These are phyloP conservation scores for Cnemophilus loriae DNA, from an alignment of 2,113 vertebrate genomes.

Conservation along the genomic window DNA sequence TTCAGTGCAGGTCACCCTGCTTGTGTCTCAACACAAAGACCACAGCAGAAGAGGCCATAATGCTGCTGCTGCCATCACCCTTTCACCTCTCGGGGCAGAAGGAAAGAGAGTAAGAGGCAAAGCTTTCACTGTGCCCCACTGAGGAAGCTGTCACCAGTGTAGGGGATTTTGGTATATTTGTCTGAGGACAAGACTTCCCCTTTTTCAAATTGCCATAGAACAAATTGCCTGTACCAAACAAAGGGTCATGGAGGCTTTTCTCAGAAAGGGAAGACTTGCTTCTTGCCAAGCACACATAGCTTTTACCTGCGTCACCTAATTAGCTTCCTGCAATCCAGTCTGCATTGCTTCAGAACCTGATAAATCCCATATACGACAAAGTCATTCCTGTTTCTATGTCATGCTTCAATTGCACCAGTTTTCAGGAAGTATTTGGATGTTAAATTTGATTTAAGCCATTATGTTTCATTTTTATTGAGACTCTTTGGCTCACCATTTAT, in stretches of 20 bases:
- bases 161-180: neutral
- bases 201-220: neutral
- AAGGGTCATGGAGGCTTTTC: neutral
- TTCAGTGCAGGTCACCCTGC: neutral
- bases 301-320: neutral
- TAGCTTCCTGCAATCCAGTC: neutral
- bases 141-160: neutral
- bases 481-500: neutral
- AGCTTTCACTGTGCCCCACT: neutral
- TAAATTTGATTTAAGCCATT: constrained; percentile 40
- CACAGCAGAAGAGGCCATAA: neutral
- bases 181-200: neutral
- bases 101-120: neutral
- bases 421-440: constrained; percentile 19
- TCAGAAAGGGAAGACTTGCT: neutral
- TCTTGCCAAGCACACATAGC: neutral
- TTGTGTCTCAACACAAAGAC: neutral
- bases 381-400: neutral
- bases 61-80: neutral
- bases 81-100: neutral
- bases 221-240: neutral
- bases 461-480: constrained; percentile 11
- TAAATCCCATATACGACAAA: neutral
- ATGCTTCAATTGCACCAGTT: neutral
- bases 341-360: neutral